phyloP scores from a whole-genome alignment of 1,140 invertebrate species.

The Papilio xuthus region DNA sequence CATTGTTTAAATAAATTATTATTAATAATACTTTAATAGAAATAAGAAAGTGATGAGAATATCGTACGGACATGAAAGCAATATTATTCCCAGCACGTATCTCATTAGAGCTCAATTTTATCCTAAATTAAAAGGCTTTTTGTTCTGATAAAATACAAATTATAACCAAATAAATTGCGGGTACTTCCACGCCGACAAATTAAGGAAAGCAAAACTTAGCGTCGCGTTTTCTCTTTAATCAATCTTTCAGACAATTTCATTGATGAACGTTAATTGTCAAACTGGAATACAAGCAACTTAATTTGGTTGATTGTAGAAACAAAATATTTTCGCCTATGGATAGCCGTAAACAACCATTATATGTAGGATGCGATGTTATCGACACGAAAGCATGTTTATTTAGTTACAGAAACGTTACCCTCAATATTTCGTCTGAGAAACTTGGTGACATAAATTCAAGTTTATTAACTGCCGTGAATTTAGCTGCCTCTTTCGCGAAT shows the following conservation, averaged over 20 bases:
- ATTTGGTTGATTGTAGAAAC: conserved; percentile 2
- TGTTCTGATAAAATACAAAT: conserved; percentile 21
- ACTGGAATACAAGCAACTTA: not conserved
- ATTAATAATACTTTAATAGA: not conserved
- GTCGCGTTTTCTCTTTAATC: conserved; percentile 14
- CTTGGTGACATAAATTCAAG: not conserved
- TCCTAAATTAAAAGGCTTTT: conserved; percentile 27
- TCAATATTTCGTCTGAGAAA: not conserved
- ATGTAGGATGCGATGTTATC: no score
- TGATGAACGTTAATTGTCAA: conserved; percentile 12
- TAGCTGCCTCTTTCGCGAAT: not conserved
- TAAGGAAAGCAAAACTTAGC: conserved; percentile 4
- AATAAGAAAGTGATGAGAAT: not conserved
- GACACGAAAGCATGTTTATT: not conserved
- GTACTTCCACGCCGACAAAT: not conserved
- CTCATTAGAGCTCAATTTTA: conserved; percentile 18
- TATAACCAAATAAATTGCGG: conserved; percentile 8
- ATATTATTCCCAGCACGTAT: not conserved
- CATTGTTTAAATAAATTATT: not conserved
- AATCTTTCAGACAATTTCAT: conserved; percentile 8
- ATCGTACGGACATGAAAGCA: not conserved
- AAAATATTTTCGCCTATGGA: not conserved
- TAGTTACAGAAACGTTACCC: not conserved
- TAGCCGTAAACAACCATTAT: not conserved
- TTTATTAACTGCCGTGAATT: not conserved